phyloP scores from a whole-genome alignment of 2,113 vertebrate species.

The Paralichthys olivaceus region DNA sequence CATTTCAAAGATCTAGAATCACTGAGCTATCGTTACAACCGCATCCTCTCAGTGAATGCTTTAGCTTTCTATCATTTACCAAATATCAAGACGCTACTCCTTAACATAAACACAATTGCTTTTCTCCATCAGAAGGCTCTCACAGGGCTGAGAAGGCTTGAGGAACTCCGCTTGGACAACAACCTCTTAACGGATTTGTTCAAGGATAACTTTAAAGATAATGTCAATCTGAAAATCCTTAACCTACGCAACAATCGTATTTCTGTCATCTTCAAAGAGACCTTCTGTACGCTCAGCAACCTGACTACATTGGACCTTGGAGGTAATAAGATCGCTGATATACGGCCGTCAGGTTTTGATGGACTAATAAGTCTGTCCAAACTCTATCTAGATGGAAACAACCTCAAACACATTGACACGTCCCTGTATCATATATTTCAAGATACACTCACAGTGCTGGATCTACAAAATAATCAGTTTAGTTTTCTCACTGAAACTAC shows the following conservation, averaged over 20 bases:
- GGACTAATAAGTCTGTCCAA: conserved; percentile 79
- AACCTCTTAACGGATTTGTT: conserved; percentile 87
- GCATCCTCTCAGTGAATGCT: conserved; percentile 65
- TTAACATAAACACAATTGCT: conserved; percentile 87
- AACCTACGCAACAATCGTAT: conserved; percentile 87
- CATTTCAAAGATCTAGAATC: conserved; percentile 46
- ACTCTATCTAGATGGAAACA: conserved; percentile 86
- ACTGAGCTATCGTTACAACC: conserved; percentile 85
- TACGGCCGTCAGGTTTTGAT: conserved; percentile 71
- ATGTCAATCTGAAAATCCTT: conserved; percentile 78
- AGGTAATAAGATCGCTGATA: conserved; percentile 82
- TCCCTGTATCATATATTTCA: conserved; percentile 60
- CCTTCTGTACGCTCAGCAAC: conserved; percentile 73
- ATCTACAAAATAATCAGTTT: conserved; percentile 76
- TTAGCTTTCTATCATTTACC: conserved; percentile 79
- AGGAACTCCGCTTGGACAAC: conserved; percentile 85
- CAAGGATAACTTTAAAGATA: conserved; percentile 72
- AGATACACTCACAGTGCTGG: conserved; percentile 80
- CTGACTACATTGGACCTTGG: conserved; percentile 85
- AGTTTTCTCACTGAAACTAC: conserved; percentile 11
- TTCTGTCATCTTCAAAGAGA: conserved; percentile 79
- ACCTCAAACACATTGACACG: conserved; percentile 73
- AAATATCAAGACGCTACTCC: conserved; percentile 65
- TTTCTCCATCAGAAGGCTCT: conserved; percentile 74
- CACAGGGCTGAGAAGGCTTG: conserved; percentile 72